Evolutionary conservation across 2,113 vertebrate species (phyloP).

Genomic region (Calyptomena viridis): DNA sequence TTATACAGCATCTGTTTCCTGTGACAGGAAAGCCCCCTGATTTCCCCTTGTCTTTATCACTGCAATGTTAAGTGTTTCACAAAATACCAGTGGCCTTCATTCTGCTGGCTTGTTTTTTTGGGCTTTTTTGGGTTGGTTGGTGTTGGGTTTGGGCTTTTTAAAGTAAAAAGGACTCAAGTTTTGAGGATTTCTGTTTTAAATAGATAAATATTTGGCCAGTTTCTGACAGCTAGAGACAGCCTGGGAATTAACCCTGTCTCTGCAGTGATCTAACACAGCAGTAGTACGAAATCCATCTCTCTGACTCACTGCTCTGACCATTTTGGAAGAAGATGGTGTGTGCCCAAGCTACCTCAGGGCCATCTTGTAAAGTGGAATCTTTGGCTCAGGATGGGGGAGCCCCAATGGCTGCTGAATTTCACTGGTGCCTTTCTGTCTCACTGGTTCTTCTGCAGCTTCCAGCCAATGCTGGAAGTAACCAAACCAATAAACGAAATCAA

Average conservation of each 20-base stretch:
- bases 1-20: not conserved
- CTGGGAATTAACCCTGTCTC: not conserved
- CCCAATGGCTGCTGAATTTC: not conserved
- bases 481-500: not conserved
- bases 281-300: not conserved
- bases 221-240: not conserved
- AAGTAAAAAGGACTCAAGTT: not conserved
- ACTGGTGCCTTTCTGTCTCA: not conserved
- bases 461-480: not conserved
- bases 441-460: not conserved
- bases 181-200: not conserved
- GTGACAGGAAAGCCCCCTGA: not conserved
- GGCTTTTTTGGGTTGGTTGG: not conserved
- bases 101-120: not conserved
- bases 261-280: not conserved
- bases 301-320: not conserved
- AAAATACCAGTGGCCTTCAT: not conserved
- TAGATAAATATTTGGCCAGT: not conserved
- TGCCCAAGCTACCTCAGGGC: not conserved
- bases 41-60: not conserved
- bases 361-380: not conserved
- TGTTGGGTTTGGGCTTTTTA: not conserved
- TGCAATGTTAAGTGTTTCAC: not conserved
- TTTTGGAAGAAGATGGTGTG: not conserved
- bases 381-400: not conserved